A percentile compares a stretch with the other conserved stretches of the same genome.
These are phyloP conservation scores for Trochalopteron elliotii DNA, from an alignment of 2,113 vertebrate genomes.

Conservation along the genomic window DNA sequence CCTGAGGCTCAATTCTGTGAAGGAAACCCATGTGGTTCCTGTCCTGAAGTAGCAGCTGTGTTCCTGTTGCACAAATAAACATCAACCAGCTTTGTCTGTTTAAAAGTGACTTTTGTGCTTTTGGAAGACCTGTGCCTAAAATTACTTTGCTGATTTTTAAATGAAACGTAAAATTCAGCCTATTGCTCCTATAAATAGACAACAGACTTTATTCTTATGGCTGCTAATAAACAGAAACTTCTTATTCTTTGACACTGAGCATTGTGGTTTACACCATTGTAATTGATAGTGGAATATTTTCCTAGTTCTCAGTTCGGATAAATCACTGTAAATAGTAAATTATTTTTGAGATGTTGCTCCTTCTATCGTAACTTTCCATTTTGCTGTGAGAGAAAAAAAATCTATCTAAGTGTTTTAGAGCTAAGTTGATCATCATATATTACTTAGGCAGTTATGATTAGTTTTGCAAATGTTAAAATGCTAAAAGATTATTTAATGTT, in stretches of 20 bases:
- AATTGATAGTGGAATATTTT: not conserved
- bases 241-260: not conserved
- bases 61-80: not conserved
- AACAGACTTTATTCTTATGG: not conserved
- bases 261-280: not conserved
- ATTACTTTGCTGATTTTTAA: not conserved
- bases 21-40: not conserved
- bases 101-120: not conserved
- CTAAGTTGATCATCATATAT: constrained; percentile 58
- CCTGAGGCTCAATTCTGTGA: not conserved
- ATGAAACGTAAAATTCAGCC: not conserved
- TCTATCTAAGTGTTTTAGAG: constrained; percentile 28
- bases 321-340: constrained; percentile 1
- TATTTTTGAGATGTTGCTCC: not conserved
- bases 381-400: not conserved
- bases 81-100: not conserved
- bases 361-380: not conserved
- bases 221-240: not conserved
- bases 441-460: constrained; percentile 53
- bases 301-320: not conserved
- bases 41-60: not conserved
- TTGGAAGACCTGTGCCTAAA: not conserved
- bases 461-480: constrained; percentile 51
- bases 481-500: constrained; percentile 14
- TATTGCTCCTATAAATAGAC: not conserved